phyloP scores from a whole-genome alignment of 2,888 invertebrate species.

The Peribatodes rhomboidaria region DNA sequence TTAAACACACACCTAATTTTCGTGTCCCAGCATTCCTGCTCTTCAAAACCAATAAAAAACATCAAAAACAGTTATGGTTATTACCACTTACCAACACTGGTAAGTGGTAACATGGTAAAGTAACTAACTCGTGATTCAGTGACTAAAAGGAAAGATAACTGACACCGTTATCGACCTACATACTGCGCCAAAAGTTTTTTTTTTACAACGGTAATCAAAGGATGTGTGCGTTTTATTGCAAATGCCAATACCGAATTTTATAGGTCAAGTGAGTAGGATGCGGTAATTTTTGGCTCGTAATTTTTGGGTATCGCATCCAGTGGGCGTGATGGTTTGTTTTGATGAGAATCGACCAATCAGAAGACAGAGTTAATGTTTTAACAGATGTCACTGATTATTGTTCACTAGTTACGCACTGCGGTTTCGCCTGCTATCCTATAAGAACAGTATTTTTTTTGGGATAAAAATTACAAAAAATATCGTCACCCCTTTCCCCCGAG shows the following conservation, averaged over 20 bases:
- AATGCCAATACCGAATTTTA: slow-evolving; percentile 16
- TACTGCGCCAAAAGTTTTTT: slow-evolving; percentile 26
- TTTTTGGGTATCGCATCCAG: not conserved
- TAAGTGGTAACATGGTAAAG: not conserved
- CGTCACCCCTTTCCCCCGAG: no score
- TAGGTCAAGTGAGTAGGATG: slow-evolving; percentile 30
- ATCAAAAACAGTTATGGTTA: no score
- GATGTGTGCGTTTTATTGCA: slow-evolving; percentile 26
- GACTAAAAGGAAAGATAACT: slow-evolving; percentile 18
- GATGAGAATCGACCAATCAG: not conserved
- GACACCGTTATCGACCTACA: slow-evolving; percentile 9
- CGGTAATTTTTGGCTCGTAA: slow-evolving; percentile 12
- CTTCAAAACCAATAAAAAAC: no score
- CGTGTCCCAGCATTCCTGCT: no score
- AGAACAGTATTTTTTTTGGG: no score
- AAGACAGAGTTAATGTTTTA: not conserved
- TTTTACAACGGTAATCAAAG: slow-evolving; percentile 32
- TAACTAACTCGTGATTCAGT: slow-evolving; percentile 35
- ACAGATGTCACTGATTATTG: no score
- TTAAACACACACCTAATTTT: no score
- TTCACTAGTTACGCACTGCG: no score
- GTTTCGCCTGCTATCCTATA: no score
- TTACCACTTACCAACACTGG: no score
- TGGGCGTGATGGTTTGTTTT: slow-evolving; percentile 1
- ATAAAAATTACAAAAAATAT: no score